Conservation (phyloP, 2,888 invertebrate species). For the Choreutis nemorana region DNA sequence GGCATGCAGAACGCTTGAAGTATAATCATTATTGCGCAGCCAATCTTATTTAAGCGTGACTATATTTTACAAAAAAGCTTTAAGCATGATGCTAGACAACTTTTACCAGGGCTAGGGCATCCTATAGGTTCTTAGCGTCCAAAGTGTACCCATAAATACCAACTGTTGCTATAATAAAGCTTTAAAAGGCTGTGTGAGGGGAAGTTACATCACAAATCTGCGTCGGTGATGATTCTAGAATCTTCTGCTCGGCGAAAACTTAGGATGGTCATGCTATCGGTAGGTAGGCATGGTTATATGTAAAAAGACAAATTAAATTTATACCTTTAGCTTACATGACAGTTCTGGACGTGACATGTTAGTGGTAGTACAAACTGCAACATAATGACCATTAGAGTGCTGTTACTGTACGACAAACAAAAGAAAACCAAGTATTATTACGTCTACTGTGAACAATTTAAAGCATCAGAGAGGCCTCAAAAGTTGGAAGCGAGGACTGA, state of each 20-base stretch:
- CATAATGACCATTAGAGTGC: constrained; percentile 68
- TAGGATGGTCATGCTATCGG: constrained; percentile 51
- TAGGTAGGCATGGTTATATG: constrained; percentile 49
- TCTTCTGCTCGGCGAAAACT: constrained; percentile 36
- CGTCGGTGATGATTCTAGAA: constrained; percentile 38
- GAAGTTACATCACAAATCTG: constrained; percentile 48
- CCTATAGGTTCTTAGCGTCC: constrained; percentile 62
- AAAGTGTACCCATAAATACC: constrained; percentile 63
- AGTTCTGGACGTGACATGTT: constrained; percentile 67
- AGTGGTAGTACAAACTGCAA: constrained; percentile 67
- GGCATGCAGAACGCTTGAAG: constrained; percentile 68
- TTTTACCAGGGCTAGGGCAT: constrained; percentile 64
- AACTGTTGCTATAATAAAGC: constrained; percentile 60
- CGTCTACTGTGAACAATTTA: constrained; percentile 59
- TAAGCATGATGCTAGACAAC: constrained; percentile 66
- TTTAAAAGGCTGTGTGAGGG: constrained; percentile 58
- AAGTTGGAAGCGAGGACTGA: constrained; percentile 57
- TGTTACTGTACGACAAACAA: constrained; percentile 66
- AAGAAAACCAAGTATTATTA: constrained; percentile 59
- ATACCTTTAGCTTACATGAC: constrained; percentile 67
- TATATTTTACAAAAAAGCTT: constrained; percentile 66
- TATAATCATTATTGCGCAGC: constrained; percentile 67
- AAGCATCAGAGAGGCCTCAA: constrained; percentile 61
- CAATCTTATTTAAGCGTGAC: constrained; percentile 67
- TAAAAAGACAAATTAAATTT: constrained; percentile 61